These are phyloP conservation scores for Reticulitermes speratus DNA, from an alignment of 1,140 invertebrate species.

Conservation along the genomic window DNA sequence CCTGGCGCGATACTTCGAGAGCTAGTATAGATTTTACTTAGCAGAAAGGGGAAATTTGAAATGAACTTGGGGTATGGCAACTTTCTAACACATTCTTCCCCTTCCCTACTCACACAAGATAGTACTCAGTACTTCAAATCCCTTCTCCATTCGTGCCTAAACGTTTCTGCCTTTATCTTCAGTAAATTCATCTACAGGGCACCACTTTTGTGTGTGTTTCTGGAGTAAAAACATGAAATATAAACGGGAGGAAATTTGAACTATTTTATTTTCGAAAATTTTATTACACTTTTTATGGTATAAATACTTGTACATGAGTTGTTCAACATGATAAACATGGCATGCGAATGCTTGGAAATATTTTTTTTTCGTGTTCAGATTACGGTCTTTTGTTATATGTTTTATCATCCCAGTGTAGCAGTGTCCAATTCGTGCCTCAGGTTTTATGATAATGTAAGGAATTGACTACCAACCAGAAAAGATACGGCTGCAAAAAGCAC, in stretches of 20 bases:
- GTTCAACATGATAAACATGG: no score
- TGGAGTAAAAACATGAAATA: background rate
- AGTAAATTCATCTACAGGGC: background rate
- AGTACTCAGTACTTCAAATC: background rate
- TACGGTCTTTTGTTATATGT: no score
- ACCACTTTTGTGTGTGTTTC: background rate
- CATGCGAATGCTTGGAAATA: no score
- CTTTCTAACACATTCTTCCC: background rate
- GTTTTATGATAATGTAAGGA: no score
- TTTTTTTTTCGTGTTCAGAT: no score
- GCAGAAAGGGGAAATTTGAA: background rate
- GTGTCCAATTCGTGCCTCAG: no score
- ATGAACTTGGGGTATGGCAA: background rate
- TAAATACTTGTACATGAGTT: no score
- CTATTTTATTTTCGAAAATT: background rate
- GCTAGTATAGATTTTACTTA: background rate
- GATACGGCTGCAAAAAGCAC: no score
- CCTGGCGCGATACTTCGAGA: background rate
- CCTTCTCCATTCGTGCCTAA: slow-evolving; percentile 17
- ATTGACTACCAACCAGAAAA: no score
- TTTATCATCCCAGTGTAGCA: no score
- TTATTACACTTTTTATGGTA: no score
- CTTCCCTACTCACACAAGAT: background rate
- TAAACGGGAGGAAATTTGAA: background rate
- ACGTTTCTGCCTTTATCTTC: slow-evolving; percentile 21